Percentiles rank a stretch among this genome's conserved stretches.
These are phyloP conservation scores for Gandaritis pyraliata DNA, from an alignment of 2,888 invertebrate species.

Conservation along the genomic window DNA sequence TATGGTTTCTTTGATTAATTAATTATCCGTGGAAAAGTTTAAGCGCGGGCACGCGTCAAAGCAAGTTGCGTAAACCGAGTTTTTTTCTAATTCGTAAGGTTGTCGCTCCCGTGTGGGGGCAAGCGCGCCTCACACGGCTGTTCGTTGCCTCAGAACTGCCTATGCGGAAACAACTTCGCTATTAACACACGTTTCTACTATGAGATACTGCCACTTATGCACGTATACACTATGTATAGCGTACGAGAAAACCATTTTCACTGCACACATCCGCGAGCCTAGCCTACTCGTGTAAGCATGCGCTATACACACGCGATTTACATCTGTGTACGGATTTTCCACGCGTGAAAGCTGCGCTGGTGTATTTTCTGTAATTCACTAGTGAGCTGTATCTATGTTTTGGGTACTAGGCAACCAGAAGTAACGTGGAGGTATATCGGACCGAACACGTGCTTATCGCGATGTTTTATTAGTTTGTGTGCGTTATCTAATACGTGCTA, in stretches of 20 bases:
- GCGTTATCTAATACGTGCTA: slow-evolving; percentile 54
- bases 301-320: slow-evolving; percentile 59
- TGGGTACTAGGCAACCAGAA: slow-evolving; percentile 68
- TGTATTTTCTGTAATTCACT: slow-evolving; percentile 68
- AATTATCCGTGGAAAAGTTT: slow-evolving; percentile 35
- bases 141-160: slow-evolving; percentile 76
- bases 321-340: slow-evolving; percentile 68
- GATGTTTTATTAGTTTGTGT: slow-evolving; percentile 52
- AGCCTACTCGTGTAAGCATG: slow-evolving; percentile 51
- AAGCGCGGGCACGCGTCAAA: slow-evolving; percentile 51
- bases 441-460: slow-evolving; percentile 51
- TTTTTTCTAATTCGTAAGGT: slow-evolving; percentile 82
- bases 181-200: slow-evolving; percentile 82
- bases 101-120: slow-evolving; percentile 78
- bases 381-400: slow-evolving; percentile 77
- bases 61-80: slow-evolving; percentile 66
- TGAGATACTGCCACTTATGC: slow-evolving; percentile 80
- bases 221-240: slow-evolving; percentile 59
- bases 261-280: slow-evolving; percentile 55
- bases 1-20: not conserved
- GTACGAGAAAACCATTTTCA: slow-evolving; percentile 72
- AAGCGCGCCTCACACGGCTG: slow-evolving; percentile 72
- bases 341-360: slow-evolving; percentile 65
- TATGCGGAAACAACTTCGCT: slow-evolving; percentile 82
- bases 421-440: slow-evolving; percentile 48